phyloP scores from a whole-genome alignment of 2,888 invertebrate genomes.

The Melieria picta region DNA sequence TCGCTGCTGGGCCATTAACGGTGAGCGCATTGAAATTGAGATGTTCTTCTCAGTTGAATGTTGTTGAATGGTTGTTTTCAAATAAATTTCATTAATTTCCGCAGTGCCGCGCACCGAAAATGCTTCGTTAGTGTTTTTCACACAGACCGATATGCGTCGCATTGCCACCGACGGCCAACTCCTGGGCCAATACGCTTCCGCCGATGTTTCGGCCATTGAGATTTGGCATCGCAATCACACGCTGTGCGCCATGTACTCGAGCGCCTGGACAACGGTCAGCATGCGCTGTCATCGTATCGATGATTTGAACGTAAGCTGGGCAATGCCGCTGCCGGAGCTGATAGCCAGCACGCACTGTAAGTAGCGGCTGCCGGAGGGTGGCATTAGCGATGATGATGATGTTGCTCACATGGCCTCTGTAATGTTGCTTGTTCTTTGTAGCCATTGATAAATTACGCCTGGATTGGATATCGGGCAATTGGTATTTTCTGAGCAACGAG shows the following conservation, averaged over 20 bases:
- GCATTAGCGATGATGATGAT: conserved; percentile 15
- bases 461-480: conserved; percentile 88
- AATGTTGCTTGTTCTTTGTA: conserved; percentile 53
- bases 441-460: conserved; percentile 79
- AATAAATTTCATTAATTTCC: not conserved
- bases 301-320: conserved; percentile 71
- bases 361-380: conserved; percentile 49
- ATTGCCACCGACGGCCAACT: conserved; percentile 70
- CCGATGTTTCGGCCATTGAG: conserved; percentile 69
- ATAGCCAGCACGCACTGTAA: conserved; percentile 75
- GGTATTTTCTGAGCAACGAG: conserved; percentile 82
- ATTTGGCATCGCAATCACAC: conserved; percentile 76
- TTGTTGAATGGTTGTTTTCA: not conserved
- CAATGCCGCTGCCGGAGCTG: conserved; percentile 70
- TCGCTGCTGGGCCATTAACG: conserved; percentile 76
- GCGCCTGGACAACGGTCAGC: conserved; percentile 63
- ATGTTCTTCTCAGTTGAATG: not conserved
- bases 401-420: not conserved
- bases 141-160: conserved; percentile 73
- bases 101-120: conserved; percentile 74
- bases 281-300: conserved; percentile 76
- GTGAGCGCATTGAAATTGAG: conserved; percentile 63
- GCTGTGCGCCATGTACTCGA: conserved; percentile 77
- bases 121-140: conserved; percentile 76
- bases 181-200: conserved; percentile 49